Evolutionary conservation across 92 coral and sea anemone species (phyloP), one percentile per base, ranked within the genome.

Genomic region (Palythoa caribaeorum): DNA sequence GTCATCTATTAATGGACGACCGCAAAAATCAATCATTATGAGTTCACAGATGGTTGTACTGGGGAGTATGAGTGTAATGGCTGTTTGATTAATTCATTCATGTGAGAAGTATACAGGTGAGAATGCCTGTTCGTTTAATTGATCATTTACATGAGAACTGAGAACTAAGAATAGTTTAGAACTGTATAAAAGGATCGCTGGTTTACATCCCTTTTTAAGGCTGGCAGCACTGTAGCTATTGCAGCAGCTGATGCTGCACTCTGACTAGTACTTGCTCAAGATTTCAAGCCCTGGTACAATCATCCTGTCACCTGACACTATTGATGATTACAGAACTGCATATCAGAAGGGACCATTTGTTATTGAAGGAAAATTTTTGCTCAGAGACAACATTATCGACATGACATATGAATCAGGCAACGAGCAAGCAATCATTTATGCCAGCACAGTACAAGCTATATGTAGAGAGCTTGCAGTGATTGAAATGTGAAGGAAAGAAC

Each of bases 371-470:
- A 84, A 69, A 50, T 84, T 84, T 35, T 39, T 84, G n/a, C 88
- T 71, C 50, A 69, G 80, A 50, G 88, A 84, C 50, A 84, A 84
- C 88, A 60, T 84, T 48, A 69, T 69, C 38, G 80, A 84, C 88
- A 84, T 84, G 80, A 84, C 88, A 9, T 84, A 84, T 21, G 71
- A 44, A 48, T 65, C 51, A 69, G 88, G 71, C 79, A 63, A 16
- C 63, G 59, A 80, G 76, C 71, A 53, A 63, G 86, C 86, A 68
- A 81, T 81, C 21, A 76, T 81, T 37, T 65, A 81, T 81, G 86
- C 76, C 54, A 81, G 65, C 86, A 65, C 62, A 66, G 76, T 65
- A 76, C 71, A 52, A 40, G 52, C 78, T 52, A 84, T 84, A 40
- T 84, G 52, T 60, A 68, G 79, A 47, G 80, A 84, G 40, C 80